Percentiles rank a stretch among this genome's conserved stretches.
These are phyloP conservation scores for Drosophila rellima DNA, from an alignment of 2,888 invertebrate species.

Conservation along the genomic window DNA sequence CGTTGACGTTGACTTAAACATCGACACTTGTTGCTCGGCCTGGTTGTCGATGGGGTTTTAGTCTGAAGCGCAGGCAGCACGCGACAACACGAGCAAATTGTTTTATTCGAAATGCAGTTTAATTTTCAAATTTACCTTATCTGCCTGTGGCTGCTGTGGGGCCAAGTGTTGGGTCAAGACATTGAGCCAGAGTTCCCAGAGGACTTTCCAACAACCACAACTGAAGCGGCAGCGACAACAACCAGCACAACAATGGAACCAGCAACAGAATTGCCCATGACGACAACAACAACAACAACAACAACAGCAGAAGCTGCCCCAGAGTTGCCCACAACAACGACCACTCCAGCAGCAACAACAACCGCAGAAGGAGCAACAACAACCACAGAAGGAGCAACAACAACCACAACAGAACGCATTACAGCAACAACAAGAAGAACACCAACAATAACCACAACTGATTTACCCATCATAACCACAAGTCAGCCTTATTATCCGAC, in stretches of 20 bases:
- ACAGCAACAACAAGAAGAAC: constrained; percentile 7
- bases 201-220: constrained; percentile 49
- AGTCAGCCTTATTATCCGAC: constrained; percentile 14
- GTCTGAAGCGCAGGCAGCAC: constrained; percentile 49
- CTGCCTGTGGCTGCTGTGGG: constrained; percentile 38
- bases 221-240: constrained; percentile 13
- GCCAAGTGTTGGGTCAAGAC: constrained; percentile 62
- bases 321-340: constrained; percentile 1
- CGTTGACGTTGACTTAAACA: not conserved
- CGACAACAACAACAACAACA: constrained; percentile 10
- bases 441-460: constrained; percentile 19
- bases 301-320: constrained; percentile 9
- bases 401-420: constrained; percentile 12
- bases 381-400: constrained; percentile 18
- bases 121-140: constrained; percentile 4
- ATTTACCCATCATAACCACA: not conserved
- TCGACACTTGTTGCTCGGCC: constrained; percentile 30
- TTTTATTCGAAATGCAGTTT: constrained; percentile 30
- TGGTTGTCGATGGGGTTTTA: constrained; percentile 26
- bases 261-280: constrained; percentile 10
- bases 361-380: constrained; percentile 10
- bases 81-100: constrained; percentile 45
- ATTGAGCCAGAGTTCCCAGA: constrained; percentile 67
- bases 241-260: constrained; percentile 12
- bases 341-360: not conserved